Base-by-base conservation (phyloP, 2,888 invertebrate genomes). In the Ashinkailepas kermadecensis region DNA sequence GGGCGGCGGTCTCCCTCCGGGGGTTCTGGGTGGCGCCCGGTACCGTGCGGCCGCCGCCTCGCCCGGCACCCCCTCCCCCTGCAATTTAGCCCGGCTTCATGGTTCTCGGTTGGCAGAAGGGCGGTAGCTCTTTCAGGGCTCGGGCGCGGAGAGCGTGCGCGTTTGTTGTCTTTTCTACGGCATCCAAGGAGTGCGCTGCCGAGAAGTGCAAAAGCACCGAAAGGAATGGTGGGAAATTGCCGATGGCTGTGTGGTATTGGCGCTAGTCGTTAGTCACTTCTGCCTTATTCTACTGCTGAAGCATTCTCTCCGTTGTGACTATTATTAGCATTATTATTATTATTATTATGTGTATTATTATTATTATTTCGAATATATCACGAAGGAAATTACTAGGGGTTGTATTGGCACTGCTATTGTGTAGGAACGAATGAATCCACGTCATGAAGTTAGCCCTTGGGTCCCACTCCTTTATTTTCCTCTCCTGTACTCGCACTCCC, bases 231-330 rank as follows among this genome's bases (percentile, higher is more conserved):
- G 70, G 4, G 39, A 70, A 70, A 70, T 70, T 15, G 70, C 39
- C 15, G 70, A 39, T 70, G 70, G 70, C 70, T 70, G 70, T 70
- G 70, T 70, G 70, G 70, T 39, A 70, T 15, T 70, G 25, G 70
- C 70, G 70, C 70, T 70, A 70, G 70, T 70, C 70, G 25, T 39
- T 25, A 39, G 70, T 25, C 13, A 67, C 70, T 13, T 39, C 15
- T 70, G 25, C 70, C 39, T 15, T 25, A 39, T 13, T 70, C 39
- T 39, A 21, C 39, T 70, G 12, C 15, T 25, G 25, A 39, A 18
- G 7, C 39, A 25, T 12, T 70, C 25, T 7, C 64, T 64, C 39
- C 39, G 39, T 39, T 64, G 64, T 64, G n/a, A n/a, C 64, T 64
- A 64, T 64, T 64, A n/a, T 64, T n/a, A n/a, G 64, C n/a, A 64